These are phyloP conservation scores for Dastarcus helophoroides DNA, from an alignment of 2,888 invertebrate species.

Conservation along the genomic window DNA sequence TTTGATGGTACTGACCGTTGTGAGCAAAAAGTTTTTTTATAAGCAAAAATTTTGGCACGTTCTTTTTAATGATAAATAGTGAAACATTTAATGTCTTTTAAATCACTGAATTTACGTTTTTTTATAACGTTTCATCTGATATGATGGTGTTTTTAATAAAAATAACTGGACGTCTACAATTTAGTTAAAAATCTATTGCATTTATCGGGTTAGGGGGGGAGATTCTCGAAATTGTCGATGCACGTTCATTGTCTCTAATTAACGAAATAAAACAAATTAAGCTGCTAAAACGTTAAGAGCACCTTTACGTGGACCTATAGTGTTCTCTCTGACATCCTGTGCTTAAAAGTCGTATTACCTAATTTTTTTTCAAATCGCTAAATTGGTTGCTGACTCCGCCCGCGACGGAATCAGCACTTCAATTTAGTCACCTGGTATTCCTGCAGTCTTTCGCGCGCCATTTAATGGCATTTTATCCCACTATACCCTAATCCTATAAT, in stretches of 20 bases:
- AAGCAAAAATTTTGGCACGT: constrained; percentile 38
- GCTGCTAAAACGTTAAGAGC: constrained; percentile 18
- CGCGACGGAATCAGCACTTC: constrained; percentile 1
- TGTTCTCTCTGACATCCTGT: constrained; percentile 26
- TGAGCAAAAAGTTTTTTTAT: constrained; percentile 37
- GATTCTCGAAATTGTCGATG: not conserved
- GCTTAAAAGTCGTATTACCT: constrained; percentile 24
- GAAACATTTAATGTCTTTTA: constrained; percentile 2
- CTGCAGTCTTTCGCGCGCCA: constrained; percentile 33
- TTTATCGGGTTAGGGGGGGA: not conserved
- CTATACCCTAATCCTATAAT: constrained; percentile 19
- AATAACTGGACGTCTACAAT: no score
- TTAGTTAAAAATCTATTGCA: no score
- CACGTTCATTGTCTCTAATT: no score
- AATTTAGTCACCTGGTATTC: constrained; percentile 35
- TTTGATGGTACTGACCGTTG: constrained; percentile 27
- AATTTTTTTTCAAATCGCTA: constrained; percentile 11
- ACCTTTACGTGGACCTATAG: constrained; percentile 27
- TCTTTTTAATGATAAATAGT: constrained; percentile 10
- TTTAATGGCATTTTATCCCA: constrained; percentile 16
- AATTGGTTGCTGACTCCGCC: constrained; percentile 5
- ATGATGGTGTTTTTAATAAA: no score
- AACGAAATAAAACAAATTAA: constrained; percentile 10
- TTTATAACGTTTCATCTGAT: not conserved
- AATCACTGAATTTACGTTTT: constrained; percentile 1